phyloP scores from a whole-genome alignment of 2,797 vertebrate genomes.

The Petrocephalus sullivani region DNA sequence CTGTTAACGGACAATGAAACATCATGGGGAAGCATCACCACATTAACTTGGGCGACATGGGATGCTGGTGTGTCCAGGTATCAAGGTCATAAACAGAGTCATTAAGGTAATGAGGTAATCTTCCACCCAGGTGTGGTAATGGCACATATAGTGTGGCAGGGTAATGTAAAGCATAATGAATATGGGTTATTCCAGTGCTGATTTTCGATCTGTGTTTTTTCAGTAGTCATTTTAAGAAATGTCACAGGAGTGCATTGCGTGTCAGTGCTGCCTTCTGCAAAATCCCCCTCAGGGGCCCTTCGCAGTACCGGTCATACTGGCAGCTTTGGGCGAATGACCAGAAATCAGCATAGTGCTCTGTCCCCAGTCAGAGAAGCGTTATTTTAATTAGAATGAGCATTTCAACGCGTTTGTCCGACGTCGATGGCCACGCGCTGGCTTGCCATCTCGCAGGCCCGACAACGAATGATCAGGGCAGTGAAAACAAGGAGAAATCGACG shows the following conservation, averaged over 20 bases:
- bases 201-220: not conserved
- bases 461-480: slow-evolving; percentile 57
- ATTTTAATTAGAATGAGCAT: not conserved
- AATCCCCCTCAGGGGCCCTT: not conserved
- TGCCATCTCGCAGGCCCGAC: slow-evolving; percentile 56
- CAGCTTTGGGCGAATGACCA: not conserved
- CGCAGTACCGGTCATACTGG: not conserved
- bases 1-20: not conserved
- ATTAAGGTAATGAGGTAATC: not conserved
- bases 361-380: not conserved
- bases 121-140: not conserved
- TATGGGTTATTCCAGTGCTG: not conserved
- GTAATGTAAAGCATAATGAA: not conserved
- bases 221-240: not conserved
- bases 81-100: not conserved
- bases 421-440: slow-evolving; percentile 11
- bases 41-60: not conserved
- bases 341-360: not conserved
- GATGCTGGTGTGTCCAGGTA: not conserved
- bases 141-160: not conserved
- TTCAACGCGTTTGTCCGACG: slow-evolving; percentile 40
- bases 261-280: not conserved
- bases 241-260: not conserved
- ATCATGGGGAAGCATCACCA: not conserved
- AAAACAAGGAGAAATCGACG: slow-evolving; percentile 59